Evolutionary conservation across 2,797 vertebrate genomes (phyloP).

Genomic region (Eleutherodactylus coqui): DNA sequence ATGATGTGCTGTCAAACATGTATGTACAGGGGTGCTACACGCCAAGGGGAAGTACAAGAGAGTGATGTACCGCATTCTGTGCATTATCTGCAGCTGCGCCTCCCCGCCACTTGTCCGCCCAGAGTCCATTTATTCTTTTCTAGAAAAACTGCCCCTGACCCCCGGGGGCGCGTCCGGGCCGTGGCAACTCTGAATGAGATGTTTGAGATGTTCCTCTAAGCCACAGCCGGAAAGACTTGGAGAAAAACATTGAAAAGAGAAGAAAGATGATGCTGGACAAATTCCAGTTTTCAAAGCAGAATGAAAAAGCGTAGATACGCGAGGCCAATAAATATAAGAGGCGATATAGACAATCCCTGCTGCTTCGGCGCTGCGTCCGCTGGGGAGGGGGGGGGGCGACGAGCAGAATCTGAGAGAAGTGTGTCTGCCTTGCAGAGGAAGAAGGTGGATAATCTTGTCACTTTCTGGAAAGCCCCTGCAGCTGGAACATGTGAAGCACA

Average conservation of each 20-base stretch:
- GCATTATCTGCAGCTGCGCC: neutral
- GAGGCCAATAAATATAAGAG: conserved; percentile 51
- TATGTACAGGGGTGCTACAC: too few relatives aligned
- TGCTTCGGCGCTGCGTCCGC: conserved; percentile 25
- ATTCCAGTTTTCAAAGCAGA: conserved; percentile 44
- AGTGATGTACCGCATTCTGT: too few relatives aligned
- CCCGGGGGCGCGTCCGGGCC: neutral
- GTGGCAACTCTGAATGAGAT: conserved; percentile 21
- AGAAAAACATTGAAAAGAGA: conserved; percentile 8
- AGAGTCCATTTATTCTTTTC: neutral
- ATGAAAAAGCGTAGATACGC: conserved; percentile 29
- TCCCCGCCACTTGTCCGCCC: neutral
- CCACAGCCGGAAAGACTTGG: neutral
- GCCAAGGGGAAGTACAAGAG: too few relatives aligned
- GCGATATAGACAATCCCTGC: conserved; percentile 28
- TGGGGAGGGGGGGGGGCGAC: conserved; percentile 10
- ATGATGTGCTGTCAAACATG: too few relatives aligned
- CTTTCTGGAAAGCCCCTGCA: conserved; percentile 66
- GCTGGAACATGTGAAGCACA: conserved; percentile 68
- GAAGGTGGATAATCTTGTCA: conserved; percentile 62
- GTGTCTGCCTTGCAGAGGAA: conserved; percentile 25
- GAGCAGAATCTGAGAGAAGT: neutral
- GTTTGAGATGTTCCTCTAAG: conserved; percentile 14
- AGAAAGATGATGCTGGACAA: conserved; percentile 39
- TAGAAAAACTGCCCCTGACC: neutral